Evolutionary conservation across 37 sponge, comb jelly and placozoan species (phyloP).

Genomic region (Tethya wilhelma): DNA sequence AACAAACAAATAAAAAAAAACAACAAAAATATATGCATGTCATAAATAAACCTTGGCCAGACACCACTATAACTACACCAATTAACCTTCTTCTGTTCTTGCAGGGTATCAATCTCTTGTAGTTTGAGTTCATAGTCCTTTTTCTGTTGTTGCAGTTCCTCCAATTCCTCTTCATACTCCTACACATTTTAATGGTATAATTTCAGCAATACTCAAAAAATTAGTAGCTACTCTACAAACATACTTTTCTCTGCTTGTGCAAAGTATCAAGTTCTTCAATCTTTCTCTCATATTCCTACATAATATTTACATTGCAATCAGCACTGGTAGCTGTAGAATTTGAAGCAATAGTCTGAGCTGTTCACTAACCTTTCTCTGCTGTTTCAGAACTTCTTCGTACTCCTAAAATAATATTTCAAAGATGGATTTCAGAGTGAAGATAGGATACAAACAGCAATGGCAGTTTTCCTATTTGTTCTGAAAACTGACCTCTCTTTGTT

Average conservation of each 20-base stretch:
- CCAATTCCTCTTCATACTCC: conserved; percentile 41
- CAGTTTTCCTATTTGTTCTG: too few species aligned
- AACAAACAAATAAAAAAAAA: too few species aligned
- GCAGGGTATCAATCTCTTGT: conserved; percentile 30
- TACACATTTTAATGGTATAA: too few species aligned
- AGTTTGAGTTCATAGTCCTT: conserved; percentile 34
- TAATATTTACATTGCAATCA: too few species aligned
- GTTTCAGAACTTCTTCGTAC: conserved; percentile 9
- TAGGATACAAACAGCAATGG: too few species aligned
- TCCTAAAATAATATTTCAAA: background rate
- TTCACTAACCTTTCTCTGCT: conserved; percentile 4
- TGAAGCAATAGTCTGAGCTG: background rate
- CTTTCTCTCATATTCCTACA: conserved; percentile 59
- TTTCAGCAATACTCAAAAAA: too few species aligned
- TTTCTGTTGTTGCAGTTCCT: conserved; percentile 13
- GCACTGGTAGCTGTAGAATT: too few species aligned
- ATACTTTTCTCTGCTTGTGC: conserved; percentile 37
- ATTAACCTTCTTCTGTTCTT: conserved; percentile 49
- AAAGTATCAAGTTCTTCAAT: conserved; percentile 35
- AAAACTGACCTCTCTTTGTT: conserved; percentile 39
- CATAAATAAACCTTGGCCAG: background rate
- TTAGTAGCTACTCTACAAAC: too few species aligned
- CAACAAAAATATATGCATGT: background rate
- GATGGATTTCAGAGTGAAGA: background rate
- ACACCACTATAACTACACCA: background rate